Base-by-base conservation (phyloP, 2,888 invertebrate genomes). In the Protodeltote pygarga region DNA sequence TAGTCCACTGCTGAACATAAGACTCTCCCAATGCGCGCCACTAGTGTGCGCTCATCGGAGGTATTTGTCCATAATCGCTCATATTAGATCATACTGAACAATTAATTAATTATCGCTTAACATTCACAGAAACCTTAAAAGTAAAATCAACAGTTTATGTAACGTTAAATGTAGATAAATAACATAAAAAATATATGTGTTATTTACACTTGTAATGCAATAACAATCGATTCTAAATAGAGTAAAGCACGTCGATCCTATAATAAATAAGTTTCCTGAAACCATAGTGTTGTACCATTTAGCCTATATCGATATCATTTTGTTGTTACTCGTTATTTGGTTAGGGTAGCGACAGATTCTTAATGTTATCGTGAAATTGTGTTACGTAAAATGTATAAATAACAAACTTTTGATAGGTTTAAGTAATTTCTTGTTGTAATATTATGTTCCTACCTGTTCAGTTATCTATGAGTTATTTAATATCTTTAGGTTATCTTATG, bases 161-260 rank as follows among this genome's bases (percentile, higher is more conserved):
- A 64, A 47, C 63, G 49, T 39, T 60, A 61, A 58, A 54, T 61
- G 62, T 61, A 31, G 29, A 41, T 34, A 47, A 57, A 53, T 58
- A 68, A 65, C 63, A 49, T 47, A 67, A 55, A n/a, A 62, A 70
- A 65, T 59, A 62, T 60, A 69, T 62, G 60, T 55, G 28, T 52
- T 79, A 78, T 81, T 80, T 83, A 79, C 77, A 75, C 71, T 74
- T 48, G 51, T 45, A 41, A 28, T 65, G 74, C 69, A 79, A 80
- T 77, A 82, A 80, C 75, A 81, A 39, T 68, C 46, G 59, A 42
- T 81, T 78, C 79, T 44, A 37, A 38, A 77, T 73, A 79, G 51
- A 61, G 49, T 49, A 65, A n/a, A n/a, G 64, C 33, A 50, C 52
- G 64, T 37, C 55, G 39, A 49, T 57, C 57, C 57, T 47, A 64